Percentiles rank a stretch among this genome's conserved stretches.
phyloP scores from a whole-genome alignment of 1,140 invertebrate genomes.

The Harpegnathos saltator region DNA sequence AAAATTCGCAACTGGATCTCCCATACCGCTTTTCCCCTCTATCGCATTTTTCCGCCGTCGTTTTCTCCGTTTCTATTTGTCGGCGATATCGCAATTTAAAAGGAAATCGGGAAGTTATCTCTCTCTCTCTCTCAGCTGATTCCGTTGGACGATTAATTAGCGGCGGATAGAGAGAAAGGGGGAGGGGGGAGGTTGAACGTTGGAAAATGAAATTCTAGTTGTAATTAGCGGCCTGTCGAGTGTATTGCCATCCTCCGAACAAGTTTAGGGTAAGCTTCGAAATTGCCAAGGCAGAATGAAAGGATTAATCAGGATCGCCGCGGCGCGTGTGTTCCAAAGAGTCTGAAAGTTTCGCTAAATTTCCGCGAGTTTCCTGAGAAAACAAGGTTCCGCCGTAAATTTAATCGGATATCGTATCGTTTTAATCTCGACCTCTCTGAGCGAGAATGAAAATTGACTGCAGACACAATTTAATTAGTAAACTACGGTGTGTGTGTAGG shows the following conservation, averaged over 20 bases:
- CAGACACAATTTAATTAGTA: constrained; percentile 37
- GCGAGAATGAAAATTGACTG: background rate
- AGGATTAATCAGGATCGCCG: constrained; percentile 40
- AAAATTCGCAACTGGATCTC: background rate
- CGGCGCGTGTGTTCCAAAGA: constrained; percentile 3
- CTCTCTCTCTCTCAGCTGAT: constrained; percentile 2
- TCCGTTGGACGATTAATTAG: constrained; percentile 13
- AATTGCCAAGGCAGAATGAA: constrained; percentile 53
- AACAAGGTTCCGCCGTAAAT: constrained; percentile 14
- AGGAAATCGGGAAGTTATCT: constrained; percentile 7
- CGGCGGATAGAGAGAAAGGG: no score
- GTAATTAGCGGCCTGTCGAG: constrained; percentile 45
- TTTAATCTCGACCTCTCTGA: constrained; percentile 18
- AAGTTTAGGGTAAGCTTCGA: constrained; percentile 48
- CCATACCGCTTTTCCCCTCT: background rate
- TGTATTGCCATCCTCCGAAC: constrained; percentile 19
- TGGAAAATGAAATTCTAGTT: constrained; percentile 42
- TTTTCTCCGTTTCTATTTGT: background rate
- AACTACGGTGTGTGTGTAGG: constrained; percentile 19
- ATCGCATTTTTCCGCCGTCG: background rate
- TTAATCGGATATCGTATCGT: constrained; percentile 41
- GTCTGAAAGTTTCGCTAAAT: constrained; percentile 43
- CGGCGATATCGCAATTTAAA: background rate
- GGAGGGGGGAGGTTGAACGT: constrained; percentile 6
- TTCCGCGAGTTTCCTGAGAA: constrained; percentile 34